Base-by-base conservation (phyloP, 2,888 invertebrate species). In the Drosophila melanosoma region DNA sequence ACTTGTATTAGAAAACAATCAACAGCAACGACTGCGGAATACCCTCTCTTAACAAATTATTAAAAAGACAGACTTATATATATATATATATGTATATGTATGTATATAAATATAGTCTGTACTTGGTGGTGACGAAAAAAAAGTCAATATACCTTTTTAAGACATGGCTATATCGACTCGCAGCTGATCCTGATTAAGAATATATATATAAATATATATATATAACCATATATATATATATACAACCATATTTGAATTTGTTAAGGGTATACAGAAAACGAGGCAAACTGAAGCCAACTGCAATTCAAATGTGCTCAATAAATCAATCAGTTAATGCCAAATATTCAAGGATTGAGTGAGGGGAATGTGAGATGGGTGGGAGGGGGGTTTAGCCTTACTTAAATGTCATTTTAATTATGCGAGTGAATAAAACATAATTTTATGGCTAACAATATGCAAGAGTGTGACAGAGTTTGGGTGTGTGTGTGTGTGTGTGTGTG, bases 381-480 rank as follows among this genome's bases (percentile, higher is more conserved):
- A 1, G 15, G 38, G 4, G 17, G 51, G 49, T 33, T 33, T 23
- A n/a, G 11, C 4, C 52, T n/a, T 51, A n/a, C 20, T 35, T 40
- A 64, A 70, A 62, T 71, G 63, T 10, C 29, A 69, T 83, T 83
- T 84, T 88, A 89, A 87, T 89, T 79, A 81, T 77, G 89, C 62
- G 66, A 75, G 59, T 69, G 73, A 73, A 70, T 68, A 76, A 59
- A 65, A 69, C 78, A 81, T 81, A 66, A 79, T 80, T 86, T 87
- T 73, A 80, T 88, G 88, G 86, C 86, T 75, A 75, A 80, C 69
- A 85, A 72, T 78, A 80, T 78, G 88, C 89, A 89, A 72, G 15
- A 23, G 20, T 4, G 15, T 23, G 45, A 2, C 45, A 8, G 4
- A 45, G 20, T 20, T 6, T 42, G 61, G 45, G 26, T 48, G 60